Base-by-base conservation (phyloP, 2,113 vertebrate genomes). In the Parotia lawesii region DNA sequence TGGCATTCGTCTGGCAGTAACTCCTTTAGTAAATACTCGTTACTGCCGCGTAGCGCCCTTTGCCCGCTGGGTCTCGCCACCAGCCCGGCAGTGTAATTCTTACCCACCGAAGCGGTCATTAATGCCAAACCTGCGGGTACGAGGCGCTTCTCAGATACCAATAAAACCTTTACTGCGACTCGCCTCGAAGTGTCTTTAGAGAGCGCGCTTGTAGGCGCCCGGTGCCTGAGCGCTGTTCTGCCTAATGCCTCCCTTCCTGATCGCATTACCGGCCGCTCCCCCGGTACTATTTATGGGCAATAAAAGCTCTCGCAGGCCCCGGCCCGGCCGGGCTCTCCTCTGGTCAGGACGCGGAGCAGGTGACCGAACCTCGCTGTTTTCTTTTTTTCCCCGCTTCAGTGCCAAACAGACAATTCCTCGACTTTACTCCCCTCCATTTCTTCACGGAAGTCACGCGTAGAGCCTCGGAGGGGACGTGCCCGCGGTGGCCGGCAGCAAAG, bases 261-360 rank as follows among this genome's bases (percentile, higher is more conserved):
- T 89, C 96, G 88, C 67, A 75, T 96, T 95, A 91, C 87, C 37
- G 81, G 47, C 82, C 81, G 82, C 95, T 87, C 87, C 38, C 69
- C 62, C 13, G 69, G 22, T 77, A 38, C 95, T 76, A 62, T 96
- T 96, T 95, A 91, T 80, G 84, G 97, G 92, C 94, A 92, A 94
- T 95, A 96, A 96, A 96, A 86, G 40, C 60, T 35, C 20, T 79
- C 25, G 5, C 78, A 12, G 3, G 47, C 31, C 47, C 64, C 29
- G 10, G 67, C 69, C 28, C 28, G 9, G 45, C 45, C n/a, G 12
- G 40, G 40, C 15, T 69, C 62, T 31, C 29, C 54, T 47, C 47
- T 15, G 47, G 15, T 23, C 42, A 20, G 47, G 20, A 27, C 10
- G 24, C 5, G 8, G 45, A 72, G 87, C 80, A 86, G 80, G 84